Conservation (phyloP, 2,888 invertebrate genomes). For the Drosophila mimetica region DNA sequence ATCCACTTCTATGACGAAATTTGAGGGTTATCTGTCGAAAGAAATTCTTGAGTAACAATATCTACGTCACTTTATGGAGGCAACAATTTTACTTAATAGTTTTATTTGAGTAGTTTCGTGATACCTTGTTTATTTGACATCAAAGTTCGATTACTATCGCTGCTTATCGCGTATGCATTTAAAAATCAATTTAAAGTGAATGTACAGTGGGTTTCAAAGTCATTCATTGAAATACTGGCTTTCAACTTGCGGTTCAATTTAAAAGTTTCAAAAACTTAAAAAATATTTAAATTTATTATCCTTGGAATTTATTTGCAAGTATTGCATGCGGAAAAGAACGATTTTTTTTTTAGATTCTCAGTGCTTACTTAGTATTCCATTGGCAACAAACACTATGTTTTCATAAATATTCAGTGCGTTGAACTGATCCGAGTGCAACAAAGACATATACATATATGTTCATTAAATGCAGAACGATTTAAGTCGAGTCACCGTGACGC, state of each 20-base stretch:
- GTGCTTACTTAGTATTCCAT: slow-evolving; percentile 5
- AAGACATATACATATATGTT: slow-evolving; percentile 4
- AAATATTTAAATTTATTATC: too few species aligned
- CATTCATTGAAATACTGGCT: neutral
- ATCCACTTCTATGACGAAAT: slow-evolving; percentile 49
- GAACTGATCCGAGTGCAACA: slow-evolving; percentile 20
- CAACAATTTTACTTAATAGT: slow-evolving; percentile 14
- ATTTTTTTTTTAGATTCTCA: neutral
- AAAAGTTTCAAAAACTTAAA: too few species aligned
- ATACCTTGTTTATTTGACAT: slow-evolving; percentile 24
- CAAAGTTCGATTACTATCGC: slow-evolving; percentile 34
- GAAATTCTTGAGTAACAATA: slow-evolving; percentile 40
- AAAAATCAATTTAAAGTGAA: slow-evolving; percentile 15
- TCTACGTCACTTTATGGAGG: slow-evolving; percentile 47
- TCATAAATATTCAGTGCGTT: slow-evolving; percentile 14
- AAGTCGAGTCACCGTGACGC: slow-evolving; percentile 65
- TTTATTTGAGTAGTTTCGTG: slow-evolving; percentile 23
- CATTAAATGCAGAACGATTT: slow-evolving; percentile 20
- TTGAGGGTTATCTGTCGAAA: slow-evolving; percentile 53
- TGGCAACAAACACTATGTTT: slow-evolving; percentile 3
- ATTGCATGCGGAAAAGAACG: neutral
- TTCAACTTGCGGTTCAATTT: too few species aligned
- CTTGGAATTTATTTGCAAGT: too few species aligned
- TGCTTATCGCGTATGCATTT: slow-evolving; percentile 18
- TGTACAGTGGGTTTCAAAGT: slow-evolving; percentile 5